These are phyloP conservation scores for Limnephilus rhombicus DNA, from an alignment of 2,888 invertebrate species.

Conservation along the genomic window DNA sequence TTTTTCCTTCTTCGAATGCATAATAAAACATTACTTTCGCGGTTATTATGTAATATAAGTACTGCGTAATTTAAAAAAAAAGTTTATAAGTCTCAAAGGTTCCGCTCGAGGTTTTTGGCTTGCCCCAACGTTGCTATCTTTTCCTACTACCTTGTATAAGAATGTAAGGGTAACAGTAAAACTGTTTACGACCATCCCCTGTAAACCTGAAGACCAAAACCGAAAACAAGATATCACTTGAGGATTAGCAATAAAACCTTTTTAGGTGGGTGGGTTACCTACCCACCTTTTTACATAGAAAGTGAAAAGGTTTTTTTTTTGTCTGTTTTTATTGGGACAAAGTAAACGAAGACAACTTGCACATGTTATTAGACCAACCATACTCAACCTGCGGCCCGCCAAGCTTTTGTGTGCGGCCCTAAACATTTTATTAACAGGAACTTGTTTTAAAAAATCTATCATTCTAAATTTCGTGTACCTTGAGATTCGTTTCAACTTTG, in stretches of 20 bases:
- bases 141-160: too few species aligned
- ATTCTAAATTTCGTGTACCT: too few species aligned
- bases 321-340: background rate
- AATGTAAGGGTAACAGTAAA: background rate
- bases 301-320: background rate
- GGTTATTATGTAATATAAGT: background rate
- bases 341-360: background rate
- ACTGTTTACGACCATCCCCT: background rate
- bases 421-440: too few species aligned
- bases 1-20: background rate
- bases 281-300: background rate
- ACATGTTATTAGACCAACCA: too few species aligned
- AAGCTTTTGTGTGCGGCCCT: too few species aligned
- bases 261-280: background rate
- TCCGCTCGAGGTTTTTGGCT: constrained; percentile 1
- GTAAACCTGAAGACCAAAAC: background rate
- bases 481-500: too few species aligned
- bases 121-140: constrained; percentile 12
- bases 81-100: background rate
- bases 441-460: too few species aligned
- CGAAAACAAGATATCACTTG: background rate
- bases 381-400: too few species aligned
- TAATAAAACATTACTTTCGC: background rate
- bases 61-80: background rate
- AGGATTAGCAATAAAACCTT: background rate